Evolutionary conservation across 2,888 invertebrate species (phyloP).

Genomic region (Drosophila fulvimacula): DNA sequence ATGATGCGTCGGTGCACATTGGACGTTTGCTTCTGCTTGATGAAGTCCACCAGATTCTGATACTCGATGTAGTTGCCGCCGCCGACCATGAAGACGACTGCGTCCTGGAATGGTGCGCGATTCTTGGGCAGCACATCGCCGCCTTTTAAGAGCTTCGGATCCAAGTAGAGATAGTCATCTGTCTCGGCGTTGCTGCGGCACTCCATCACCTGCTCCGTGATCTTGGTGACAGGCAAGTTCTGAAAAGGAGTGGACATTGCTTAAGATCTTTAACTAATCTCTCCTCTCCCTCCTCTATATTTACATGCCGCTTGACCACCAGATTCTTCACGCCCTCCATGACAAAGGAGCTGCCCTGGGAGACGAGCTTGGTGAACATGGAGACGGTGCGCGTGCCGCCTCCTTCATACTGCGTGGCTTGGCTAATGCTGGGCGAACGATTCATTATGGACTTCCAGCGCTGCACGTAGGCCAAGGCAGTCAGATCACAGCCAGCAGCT

Average conservation of each 20-base stretch:
- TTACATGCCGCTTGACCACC: slow-evolving; percentile 98
- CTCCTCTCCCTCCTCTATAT: slow-evolving; percentile 79
- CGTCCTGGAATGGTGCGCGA: slow-evolving; percentile 92
- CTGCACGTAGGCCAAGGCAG: slow-evolving; percentile 94
- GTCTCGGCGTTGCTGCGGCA: slow-evolving; percentile 91
- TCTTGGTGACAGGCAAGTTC: slow-evolving; percentile 97
- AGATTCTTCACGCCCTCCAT: slow-evolving; percentile 99
- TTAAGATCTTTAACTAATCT: background rate
- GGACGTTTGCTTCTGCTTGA: slow-evolving; percentile 92
- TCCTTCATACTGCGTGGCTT: slow-evolving; percentile 93
- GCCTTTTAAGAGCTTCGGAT: slow-evolving; percentile 96
- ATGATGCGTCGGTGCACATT: slow-evolving; percentile 92
- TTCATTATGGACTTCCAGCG: slow-evolving; percentile 90
- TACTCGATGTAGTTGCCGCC: slow-evolving; percentile 99
- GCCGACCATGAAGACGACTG: slow-evolving; percentile 95
- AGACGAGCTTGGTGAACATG: slow-evolving; percentile 99
- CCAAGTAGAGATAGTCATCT: slow-evolving; percentile 96
- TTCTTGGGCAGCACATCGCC: slow-evolving; percentile 88
- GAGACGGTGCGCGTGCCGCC: slow-evolving; percentile 98
- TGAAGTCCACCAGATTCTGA: slow-evolving; percentile 98
- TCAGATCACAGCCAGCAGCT: slow-evolving; percentile 93
- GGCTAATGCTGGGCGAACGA: slow-evolving; percentile 84
- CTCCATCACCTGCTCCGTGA: slow-evolving; percentile 95
- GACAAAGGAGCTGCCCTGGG: slow-evolving; percentile 98
- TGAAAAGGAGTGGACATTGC: slow-evolving; percentile 81